Evolutionary conservation across 2,113 vertebrate species (phyloP).

Genomic region (Numenius arquata): DNA sequence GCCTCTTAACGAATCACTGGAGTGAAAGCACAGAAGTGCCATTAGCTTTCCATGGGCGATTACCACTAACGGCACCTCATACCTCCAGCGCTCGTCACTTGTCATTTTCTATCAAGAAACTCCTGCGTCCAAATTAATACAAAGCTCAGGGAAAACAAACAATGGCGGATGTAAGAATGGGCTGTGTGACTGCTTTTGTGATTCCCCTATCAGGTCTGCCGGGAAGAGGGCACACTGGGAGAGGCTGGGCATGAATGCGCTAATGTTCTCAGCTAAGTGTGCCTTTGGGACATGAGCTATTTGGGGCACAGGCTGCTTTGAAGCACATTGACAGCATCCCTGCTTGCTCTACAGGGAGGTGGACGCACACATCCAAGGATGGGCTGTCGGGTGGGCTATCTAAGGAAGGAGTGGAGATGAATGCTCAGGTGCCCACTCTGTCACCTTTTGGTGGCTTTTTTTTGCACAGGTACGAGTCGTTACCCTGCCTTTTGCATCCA

Average conservation of each 20-base stretch:
- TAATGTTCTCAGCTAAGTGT: constrained; percentile 6
- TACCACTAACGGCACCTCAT: background rate
- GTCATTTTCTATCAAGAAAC: constrained; percentile 1
- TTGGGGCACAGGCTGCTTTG: background rate
- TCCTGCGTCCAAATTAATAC: background rate
- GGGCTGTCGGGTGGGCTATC: background rate
- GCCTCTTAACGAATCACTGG: background rate
- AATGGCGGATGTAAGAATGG: background rate
- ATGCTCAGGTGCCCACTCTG: background rate
- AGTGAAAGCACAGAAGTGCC: background rate
- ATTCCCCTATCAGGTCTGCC: background rate
- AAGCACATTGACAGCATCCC: background rate
- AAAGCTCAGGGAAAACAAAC: background rate
- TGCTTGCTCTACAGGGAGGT: background rate
- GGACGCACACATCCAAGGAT: background rate
- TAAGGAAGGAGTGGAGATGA: background rate
- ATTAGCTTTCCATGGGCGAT: background rate
- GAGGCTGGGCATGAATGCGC: background rate
- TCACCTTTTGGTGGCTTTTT: background rate
- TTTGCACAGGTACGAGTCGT: background rate
- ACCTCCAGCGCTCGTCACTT: background rate
- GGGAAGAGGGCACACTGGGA: background rate
- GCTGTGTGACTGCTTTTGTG: background rate
- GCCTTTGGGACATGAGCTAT: constrained; percentile 1
- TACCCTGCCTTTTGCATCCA: background rate